Percentiles rank a stretch among this genome's conserved stretches.
These are phyloP conservation scores for Sebastes dallii DNA, from an alignment of 2,797 vertebrate species.

Conservation along the genomic window DNA sequence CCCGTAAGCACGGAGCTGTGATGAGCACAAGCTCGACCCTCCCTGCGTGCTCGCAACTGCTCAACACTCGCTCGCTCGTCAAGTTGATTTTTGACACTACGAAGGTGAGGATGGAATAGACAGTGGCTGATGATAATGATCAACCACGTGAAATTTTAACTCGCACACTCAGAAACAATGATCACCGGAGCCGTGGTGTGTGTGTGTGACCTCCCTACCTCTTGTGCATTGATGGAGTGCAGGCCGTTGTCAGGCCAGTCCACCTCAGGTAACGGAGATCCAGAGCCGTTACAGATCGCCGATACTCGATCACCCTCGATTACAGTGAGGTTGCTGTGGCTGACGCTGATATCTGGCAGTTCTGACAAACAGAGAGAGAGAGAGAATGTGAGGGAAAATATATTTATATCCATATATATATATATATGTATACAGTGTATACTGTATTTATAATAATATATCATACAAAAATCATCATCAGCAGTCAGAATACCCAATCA, in stretches of 20 bases:
- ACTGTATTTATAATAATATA: too few relatives aligned
- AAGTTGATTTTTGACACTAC: too few relatives aligned
- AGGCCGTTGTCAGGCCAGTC: constrained; percentile 91
- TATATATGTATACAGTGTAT: too few relatives aligned
- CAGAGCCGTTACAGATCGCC: constrained; percentile 92
- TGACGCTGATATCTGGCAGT: constrained; percentile 92
- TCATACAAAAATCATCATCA: background rate
- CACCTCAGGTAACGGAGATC: constrained; percentile 91
- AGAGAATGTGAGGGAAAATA: background rate
- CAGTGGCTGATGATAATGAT: too few relatives aligned
- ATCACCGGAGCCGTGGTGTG: background rate
- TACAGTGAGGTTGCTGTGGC: constrained; percentile 91
- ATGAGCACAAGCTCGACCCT: too few relatives aligned
- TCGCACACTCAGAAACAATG: too few relatives aligned
- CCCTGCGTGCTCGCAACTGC: too few relatives aligned
- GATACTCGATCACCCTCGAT: constrained; percentile 89
- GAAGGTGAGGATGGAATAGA: too few relatives aligned
- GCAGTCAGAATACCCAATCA: background rate
- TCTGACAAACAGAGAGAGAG: constrained; percentile 75
- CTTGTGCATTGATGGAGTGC: constrained; percentile 88
- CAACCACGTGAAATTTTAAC: too few relatives aligned
- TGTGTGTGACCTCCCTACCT: constrained; percentile 74
- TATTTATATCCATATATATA: too few relatives aligned
- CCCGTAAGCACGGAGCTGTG: too few relatives aligned
- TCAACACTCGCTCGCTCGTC: too few relatives aligned